These are phyloP conservation scores for Ammodramus savannarum DNA, from an alignment of 2,113 vertebrate species.

Conservation along the genomic window DNA sequence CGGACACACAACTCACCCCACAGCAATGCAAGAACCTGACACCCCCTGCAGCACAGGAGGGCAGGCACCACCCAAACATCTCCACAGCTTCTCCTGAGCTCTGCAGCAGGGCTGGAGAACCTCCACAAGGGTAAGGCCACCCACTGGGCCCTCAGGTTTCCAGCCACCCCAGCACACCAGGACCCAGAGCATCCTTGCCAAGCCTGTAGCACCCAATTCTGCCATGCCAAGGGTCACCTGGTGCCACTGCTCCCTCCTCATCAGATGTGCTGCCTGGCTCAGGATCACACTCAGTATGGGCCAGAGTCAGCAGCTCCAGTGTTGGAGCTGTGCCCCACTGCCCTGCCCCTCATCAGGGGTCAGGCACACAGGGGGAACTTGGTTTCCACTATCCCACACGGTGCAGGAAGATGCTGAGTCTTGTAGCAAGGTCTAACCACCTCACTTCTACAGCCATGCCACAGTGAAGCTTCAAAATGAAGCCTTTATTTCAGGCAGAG, in stretches of 20 bases:
- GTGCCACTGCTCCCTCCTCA: neutral
- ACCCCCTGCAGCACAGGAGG: neutral
- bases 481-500: neutral
- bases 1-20: fast-evolving
- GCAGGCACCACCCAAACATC: neutral
- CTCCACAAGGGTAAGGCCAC: neutral
- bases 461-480: neutral
- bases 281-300: neutral
- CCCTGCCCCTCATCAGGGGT: neutral
- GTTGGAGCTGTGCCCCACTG: neutral
- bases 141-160: neutral
- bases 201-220: neutral
- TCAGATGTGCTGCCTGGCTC: neutral
- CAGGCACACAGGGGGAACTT: neutral
- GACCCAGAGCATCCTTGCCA: neutral
- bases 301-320: neutral
- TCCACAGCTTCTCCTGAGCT: neutral
- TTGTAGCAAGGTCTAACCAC: neutral
- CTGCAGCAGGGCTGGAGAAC: neutral
- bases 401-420: neutral
- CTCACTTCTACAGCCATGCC: neutral
- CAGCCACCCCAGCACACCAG: neutral
- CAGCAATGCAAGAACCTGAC: neutral
- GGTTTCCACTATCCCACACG: neutral
- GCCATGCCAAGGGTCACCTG: neutral